Evolutionary conservation across 1,140 invertebrate genomes (phyloP).

Genomic region (Euwallacea fornicatus): DNA sequence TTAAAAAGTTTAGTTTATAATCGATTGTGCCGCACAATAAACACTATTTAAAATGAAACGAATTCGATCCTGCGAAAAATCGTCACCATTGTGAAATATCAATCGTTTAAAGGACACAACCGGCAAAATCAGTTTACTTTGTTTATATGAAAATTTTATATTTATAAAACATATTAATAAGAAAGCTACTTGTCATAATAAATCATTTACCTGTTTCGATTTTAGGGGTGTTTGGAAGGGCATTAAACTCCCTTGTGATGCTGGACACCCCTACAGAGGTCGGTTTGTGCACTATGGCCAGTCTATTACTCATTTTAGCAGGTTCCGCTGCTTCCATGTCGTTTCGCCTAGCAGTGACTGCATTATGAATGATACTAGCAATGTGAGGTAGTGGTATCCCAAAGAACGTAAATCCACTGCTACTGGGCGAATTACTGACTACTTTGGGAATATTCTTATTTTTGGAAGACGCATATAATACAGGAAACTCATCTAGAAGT

Average conservation of each 20-base stretch:
- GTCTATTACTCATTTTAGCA: slow-evolving; percentile 46
- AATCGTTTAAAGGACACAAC: too few relatives aligned
- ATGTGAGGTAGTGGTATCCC: slow-evolving; percentile 78
- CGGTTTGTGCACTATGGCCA: slow-evolving; percentile 53
- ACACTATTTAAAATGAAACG: too few relatives aligned
- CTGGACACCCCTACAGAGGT: slow-evolving; percentile 46
- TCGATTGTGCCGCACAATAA: too few relatives aligned
- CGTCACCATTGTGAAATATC: too few relatives aligned
- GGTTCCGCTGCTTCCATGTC: slow-evolving; percentile 27
- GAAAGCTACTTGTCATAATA: background rate
- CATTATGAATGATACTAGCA: slow-evolving; percentile 62
- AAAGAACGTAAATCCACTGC: slow-evolving; percentile 77
- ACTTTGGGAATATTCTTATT: slow-evolving; percentile 54
- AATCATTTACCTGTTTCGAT: slow-evolving; percentile 46
- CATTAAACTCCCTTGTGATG: too few relatives aligned
- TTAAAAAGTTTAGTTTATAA: too few relatives aligned
- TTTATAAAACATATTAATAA: too few relatives aligned
- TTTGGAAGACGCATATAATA: slow-evolving; percentile 64
- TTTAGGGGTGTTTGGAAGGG: slow-evolving; percentile 52
- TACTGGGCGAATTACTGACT: slow-evolving; percentile 55
- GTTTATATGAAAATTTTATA: too few relatives aligned
- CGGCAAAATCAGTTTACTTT: too few relatives aligned
- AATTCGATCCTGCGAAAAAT: too few relatives aligned
- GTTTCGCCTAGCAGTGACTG: slow-evolving; percentile 39
- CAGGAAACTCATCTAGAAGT: slow-evolving; percentile 63